Evolutionary conservation across 2,888 invertebrate genomes (phyloP), one percentile per base, ranked within the genome.

Genomic region (Polydrusus cervinus): DNA sequence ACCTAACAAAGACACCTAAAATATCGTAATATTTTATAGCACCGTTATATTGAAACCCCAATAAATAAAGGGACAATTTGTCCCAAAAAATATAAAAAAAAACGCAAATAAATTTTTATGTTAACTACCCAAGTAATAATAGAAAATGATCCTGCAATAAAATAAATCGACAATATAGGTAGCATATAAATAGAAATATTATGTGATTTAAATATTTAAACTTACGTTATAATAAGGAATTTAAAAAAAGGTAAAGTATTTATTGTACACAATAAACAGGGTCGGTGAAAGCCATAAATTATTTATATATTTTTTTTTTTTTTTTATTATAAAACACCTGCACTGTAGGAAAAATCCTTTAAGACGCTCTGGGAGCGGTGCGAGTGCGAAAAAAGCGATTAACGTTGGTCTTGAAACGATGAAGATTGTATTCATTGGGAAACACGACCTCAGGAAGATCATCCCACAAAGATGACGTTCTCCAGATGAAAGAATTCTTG

Each of bases 21-120:
- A 25, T 53, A 25, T n/a, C 53, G 11, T 53, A 53, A 30, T 30
- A 25, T 30, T 53, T 53, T 53, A 53, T 53, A 9, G 25, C n/a
- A 25, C n/a, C 7, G 53, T 30, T 25, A 30, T 30, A 53, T 53
- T n/a, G 53, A 53, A 25, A 38, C 57, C 38, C 57, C 38, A 60
- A 60, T 60, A 60, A 60, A 53, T 53, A 60, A 60, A 60, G 18
- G 38, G 38, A 60, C 3, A 1, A 60, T 38, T 38, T 38, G 38
- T 16, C 38, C 38, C 16, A 10, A 60, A 38, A 60, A 38, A 60
- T 60, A 38, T 60, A 34, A 57, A 38, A 30, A 57, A 38, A 13
- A 16, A 57, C 57, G 13, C 16, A 60, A 60, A 60, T 60, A 60
- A 60, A 38, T 38, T 60, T 60, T 60, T 60, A 60, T 60, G 57